These are phyloP conservation scores for Tapirus terrestris DNA, from an alignment of 2,113 vertebrate species.

Conservation along the genomic window DNA sequence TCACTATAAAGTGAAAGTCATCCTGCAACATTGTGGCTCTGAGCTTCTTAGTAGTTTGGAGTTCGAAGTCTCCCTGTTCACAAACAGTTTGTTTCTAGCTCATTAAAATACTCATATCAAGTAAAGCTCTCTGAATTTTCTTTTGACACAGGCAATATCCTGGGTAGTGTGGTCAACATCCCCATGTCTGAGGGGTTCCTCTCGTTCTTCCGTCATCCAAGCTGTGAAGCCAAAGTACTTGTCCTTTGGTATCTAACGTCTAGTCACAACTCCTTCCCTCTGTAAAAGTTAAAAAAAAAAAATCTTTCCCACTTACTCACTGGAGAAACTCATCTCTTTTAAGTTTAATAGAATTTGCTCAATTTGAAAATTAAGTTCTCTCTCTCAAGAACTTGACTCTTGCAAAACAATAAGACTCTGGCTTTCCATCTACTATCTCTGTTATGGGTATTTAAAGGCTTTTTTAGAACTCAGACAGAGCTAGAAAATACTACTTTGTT, in stretches of 20 bases:
- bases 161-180: not conserved
- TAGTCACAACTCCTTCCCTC: not conserved
- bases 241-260: not conserved
- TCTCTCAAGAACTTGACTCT: not conserved
- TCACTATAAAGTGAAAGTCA: not conserved
- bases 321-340: not conserved
- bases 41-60: not conserved
- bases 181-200: not conserved
- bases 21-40: not conserved
- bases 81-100: not conserved
- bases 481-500: not conserved
- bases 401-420: not conserved
- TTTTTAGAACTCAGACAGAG: not conserved
- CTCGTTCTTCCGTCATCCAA: not conserved
- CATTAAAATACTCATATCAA: not conserved
- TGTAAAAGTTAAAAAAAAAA: not conserved
- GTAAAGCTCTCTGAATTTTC: not conserved
- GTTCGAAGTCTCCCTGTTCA: not conserved
- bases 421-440: not conserved
- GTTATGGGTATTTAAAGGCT: not conserved
- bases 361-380: not conserved
- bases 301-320: not conserved
- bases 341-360: not conserved
- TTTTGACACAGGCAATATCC: not conserved
- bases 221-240: not conserved